Conservation (phyloP, 2,113 vertebrate genomes). For the Channa maculata region DNA sequence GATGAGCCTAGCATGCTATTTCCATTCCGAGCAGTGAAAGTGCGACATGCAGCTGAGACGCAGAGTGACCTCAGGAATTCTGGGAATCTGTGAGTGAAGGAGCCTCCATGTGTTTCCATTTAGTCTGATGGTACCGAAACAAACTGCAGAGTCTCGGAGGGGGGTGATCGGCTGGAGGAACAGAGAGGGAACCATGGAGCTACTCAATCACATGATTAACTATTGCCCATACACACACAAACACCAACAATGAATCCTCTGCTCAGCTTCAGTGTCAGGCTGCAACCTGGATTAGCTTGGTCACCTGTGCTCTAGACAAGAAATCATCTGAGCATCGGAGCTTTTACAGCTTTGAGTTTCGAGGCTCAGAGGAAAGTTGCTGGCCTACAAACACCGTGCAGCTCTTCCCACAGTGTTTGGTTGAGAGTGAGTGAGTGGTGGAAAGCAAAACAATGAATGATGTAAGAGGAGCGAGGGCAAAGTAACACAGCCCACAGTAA, state of each 20-base stretch:
- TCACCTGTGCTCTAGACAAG: neutral
- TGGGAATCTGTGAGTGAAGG: conserved; percentile 69
- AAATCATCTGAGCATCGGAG: neutral
- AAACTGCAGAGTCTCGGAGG: conserved; percentile 33
- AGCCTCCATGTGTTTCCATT: conserved; percentile 74
- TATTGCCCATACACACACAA: neutral
- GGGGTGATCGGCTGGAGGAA: conserved; percentile 4
- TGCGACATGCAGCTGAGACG: conserved; percentile 23
- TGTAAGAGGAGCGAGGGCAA: conserved; percentile 49
- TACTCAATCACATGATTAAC: neutral
- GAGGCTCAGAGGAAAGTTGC: neutral
- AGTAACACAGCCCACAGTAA: conserved; percentile 54
- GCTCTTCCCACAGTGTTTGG: conserved; percentile 36
- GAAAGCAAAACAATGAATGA: conserved; percentile 72
- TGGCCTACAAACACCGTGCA: neutral
- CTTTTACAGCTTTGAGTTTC: conserved; percentile 12
- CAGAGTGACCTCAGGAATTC: conserved; percentile 77
- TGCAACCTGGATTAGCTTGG: too few species aligned
- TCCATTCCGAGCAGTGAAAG: conserved; percentile 43
- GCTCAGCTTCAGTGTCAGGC: too few species aligned
- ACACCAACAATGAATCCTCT: neutral
- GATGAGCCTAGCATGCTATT: conserved; percentile 3
- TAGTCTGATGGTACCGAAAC: conserved; percentile 51
- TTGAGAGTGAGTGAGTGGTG: conserved; percentile 8
- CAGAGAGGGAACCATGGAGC: neutral